Evolutionary conservation across 2,113 vertebrate genomes (phyloP).

Genomic region (Takifugu flavidus): DNA sequence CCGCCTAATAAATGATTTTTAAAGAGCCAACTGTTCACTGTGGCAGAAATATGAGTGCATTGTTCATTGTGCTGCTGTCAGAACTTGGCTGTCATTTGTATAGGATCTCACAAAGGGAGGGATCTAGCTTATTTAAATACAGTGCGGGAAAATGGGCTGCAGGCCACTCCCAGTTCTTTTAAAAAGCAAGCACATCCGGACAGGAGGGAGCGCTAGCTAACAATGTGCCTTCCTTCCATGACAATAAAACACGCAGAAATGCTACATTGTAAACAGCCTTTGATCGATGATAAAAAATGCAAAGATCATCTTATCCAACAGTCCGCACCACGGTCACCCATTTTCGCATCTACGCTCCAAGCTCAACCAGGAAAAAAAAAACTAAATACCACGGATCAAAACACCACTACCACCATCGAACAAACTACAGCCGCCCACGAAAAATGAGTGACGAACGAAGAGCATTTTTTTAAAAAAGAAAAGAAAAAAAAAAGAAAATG

Average conservation of each 20-base stretch:
- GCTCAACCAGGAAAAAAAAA: constrained; percentile 21
- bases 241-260: constrained; percentile 51
- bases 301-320: too few relatives aligned
- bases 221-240: constrained; percentile 56
- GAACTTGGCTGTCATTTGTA: constrained; percentile 32
- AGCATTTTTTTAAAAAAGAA: too few relatives aligned
- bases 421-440: background rate
- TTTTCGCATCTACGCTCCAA: constrained; percentile 28
- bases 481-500: too few relatives aligned
- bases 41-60: background rate
- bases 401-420: constrained; percentile 16
- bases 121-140: constrained; percentile 68
- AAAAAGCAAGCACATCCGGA: constrained; percentile 66
- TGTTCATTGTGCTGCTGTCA: constrained; percentile 25
- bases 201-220: constrained; percentile 70
- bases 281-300: background rate
- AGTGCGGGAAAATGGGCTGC: constrained; percentile 68
- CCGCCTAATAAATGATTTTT: background rate
- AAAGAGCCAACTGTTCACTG: background rate
- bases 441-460: too few relatives aligned
- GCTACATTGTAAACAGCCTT: background rate
- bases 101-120: constrained; percentile 55
- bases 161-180: constrained; percentile 69
- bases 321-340: constrained; percentile 1
- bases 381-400: constrained; percentile 24